Percentiles rank a stretch among this genome's conserved stretches.
phyloP scores from a whole-genome alignment of 2,113 vertebrate species.

The Melozone crissalis region DNA sequence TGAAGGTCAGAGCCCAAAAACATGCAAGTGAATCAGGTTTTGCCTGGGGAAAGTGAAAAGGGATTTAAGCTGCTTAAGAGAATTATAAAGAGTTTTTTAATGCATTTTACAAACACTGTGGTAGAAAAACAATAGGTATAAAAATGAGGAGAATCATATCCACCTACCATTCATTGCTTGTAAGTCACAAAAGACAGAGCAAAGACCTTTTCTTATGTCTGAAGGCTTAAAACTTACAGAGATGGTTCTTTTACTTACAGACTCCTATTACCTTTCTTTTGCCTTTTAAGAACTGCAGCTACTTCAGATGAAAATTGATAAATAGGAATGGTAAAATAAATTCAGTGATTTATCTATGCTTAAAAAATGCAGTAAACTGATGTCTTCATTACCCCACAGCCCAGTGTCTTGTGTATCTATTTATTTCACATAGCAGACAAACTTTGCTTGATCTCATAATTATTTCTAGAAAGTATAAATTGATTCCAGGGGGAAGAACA shows the following conservation, averaged over 20 bases:
- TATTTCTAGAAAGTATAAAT: constrained; percentile 55
- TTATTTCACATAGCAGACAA: constrained; percentile 18
- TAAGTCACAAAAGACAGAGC: constrained; percentile 53
- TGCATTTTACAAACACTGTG: constrained; percentile 71
- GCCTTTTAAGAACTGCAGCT: background rate
- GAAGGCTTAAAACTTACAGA: constrained; percentile 56
- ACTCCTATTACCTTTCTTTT: background rate
- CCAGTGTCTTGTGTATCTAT: background rate
- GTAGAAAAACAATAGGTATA: constrained; percentile 62
- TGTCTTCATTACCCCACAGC: constrained; percentile 61
- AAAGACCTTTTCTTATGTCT: constrained; percentile 57
- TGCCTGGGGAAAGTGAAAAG: constrained; percentile 79
- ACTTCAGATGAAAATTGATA: constrained; percentile 8
- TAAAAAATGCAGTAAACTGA: constrained; percentile 16
- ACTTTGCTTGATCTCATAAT: constrained; percentile 56
- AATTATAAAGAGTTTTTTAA: constrained; percentile 69
- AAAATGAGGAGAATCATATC: constrained; percentile 37
- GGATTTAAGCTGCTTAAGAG: constrained; percentile 78
- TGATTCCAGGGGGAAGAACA: background rate
- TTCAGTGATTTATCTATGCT: background rate
- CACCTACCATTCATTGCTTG: constrained; percentile 33
- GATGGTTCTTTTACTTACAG: background rate
- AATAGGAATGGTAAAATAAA: constrained; percentile 1
- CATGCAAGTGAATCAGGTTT: constrained; percentile 77
- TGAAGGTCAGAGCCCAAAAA: constrained; percentile 86